Percentiles rank a stretch among this genome's conserved stretches.
Evolutionary conservation across 2,888 invertebrate genomes (phyloP).

Genomic region (Pristionchus japonicus): DNA sequence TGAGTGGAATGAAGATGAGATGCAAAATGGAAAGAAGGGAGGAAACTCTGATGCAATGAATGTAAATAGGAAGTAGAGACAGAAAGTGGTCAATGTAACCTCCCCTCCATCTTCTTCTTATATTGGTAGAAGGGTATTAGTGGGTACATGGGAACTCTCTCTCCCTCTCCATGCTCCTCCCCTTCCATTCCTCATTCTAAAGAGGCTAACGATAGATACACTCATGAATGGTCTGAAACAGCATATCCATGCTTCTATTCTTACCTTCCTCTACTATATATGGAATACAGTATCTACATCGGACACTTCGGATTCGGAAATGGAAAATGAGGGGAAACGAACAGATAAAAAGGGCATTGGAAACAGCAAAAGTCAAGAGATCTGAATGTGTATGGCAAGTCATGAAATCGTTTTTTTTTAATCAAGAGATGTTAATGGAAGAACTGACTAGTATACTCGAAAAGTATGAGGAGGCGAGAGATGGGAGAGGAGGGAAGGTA

Average conservation of each 20-base stretch:
- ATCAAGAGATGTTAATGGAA: no score
- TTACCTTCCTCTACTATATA: no score
- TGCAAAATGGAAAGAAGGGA: not conserved
- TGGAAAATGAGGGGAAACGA: no score
- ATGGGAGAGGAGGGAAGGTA: not conserved
- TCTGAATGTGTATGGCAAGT: no score
- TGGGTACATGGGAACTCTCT: conserved; percentile 6
- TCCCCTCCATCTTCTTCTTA: not conserved
- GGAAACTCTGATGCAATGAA: not conserved
- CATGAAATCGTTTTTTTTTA: no score
- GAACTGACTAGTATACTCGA: no score
- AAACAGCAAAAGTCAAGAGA: no score
- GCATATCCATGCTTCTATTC: not conserved
- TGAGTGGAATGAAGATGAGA: not conserved
- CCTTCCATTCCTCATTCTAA: not conserved
- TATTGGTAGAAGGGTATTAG: not conserved
- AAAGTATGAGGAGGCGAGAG: not conserved
- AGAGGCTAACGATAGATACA: not conserved
- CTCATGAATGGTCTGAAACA: not conserved
- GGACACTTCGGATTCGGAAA: no score
- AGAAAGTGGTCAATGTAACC: not conserved
- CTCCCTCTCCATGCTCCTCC: not conserved
- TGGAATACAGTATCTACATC: no score
- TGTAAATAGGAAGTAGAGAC: not conserved
- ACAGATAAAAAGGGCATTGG: no score